Evolutionary conservation across 2,888 invertebrate species (phyloP).

Genomic region (Sinopyrophorus schimmeli): DNA sequence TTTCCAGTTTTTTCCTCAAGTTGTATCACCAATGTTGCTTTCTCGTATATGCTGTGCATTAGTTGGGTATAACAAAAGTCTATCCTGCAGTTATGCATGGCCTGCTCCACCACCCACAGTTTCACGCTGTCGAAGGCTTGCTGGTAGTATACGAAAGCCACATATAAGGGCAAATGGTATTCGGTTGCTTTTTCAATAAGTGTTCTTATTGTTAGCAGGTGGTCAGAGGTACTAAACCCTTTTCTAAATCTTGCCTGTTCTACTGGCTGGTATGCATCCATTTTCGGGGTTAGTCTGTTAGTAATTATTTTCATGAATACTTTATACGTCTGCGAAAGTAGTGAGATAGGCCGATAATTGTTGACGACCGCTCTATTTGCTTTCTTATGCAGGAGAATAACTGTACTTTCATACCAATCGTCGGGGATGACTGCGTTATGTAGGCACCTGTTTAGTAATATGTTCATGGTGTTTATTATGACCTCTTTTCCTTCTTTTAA

Average conservation of each 20-base stretch:
- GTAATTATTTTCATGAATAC: conserved; percentile 12
- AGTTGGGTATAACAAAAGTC: conserved; percentile 4
- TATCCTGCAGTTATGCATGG: conserved; percentile 5
- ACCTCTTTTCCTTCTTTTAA: conserved; percentile 4
- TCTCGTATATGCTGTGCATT: conserved; percentile 10
- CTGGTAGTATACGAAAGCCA: conserved; percentile 2
- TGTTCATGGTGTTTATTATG: conserved; percentile 4
- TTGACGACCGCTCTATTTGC: conserved; percentile 1
- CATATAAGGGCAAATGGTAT: conserved; percentile 5
- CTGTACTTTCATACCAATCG: conserved; percentile 8
- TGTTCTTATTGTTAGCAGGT: conserved; percentile 5
- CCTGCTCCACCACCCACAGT: conserved; percentile 3
- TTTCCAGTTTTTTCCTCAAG: conserved; percentile 6
- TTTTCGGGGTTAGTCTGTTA: conserved; percentile 11
- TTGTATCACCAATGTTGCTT: conserved; percentile 11
- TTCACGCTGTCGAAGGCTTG: conserved; percentile 4
- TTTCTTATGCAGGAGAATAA: conserved; percentile 8
- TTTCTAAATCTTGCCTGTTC: conserved; percentile 4
- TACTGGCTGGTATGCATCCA: conserved; percentile 8
- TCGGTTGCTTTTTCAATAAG: conserved; percentile 7
- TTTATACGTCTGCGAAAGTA: conserved; percentile 7
- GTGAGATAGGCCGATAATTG: conserved; percentile 2
- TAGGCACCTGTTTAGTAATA: conserved; percentile 8
- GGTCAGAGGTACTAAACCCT: conserved; percentile 4
- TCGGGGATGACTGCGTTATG: conserved; percentile 10